A percentile compares a stretch with the other conserved stretches of the same genome.
Conservation (phyloP, 1,140 invertebrate genomes). For the Brachionus paranguensis region DNA sequence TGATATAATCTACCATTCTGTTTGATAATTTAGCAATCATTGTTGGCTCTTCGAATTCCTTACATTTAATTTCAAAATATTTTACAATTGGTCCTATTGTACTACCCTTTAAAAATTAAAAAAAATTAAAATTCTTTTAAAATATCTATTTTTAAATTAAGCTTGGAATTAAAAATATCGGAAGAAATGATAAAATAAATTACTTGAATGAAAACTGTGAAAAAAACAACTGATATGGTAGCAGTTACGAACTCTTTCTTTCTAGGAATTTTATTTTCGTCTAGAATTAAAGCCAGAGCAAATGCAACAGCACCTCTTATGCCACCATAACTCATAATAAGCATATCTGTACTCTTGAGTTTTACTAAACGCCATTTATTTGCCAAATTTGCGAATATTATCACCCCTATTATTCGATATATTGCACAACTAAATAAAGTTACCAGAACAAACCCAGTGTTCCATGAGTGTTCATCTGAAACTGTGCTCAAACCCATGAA, state of each 20-base stretch:
- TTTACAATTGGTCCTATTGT: conserved; percentile 94
- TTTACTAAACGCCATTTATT: conserved; percentile 83
- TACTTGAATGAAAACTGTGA: conserved; percentile 83
- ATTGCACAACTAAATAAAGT: conserved; percentile 89
- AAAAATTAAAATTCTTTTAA: background rate
- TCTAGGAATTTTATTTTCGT: conserved; percentile 58
- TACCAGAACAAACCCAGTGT: conserved; percentile 84
- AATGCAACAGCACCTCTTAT: conserved; percentile 96
- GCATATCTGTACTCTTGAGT: conserved; percentile 77
- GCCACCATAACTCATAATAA: conserved; percentile 98
- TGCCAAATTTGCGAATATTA: conserved; percentile 74
- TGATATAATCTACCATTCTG: conserved; percentile 38
- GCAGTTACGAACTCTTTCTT: conserved; percentile 85
- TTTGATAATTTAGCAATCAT: conserved; percentile 25
- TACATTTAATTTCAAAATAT: conserved; percentile 75
- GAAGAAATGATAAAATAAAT: background rate
- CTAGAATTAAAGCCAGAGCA: conserved; percentile 83
- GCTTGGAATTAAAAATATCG: background rate
- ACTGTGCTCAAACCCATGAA: conserved; percentile 91
- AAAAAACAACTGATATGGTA: conserved; percentile 94
- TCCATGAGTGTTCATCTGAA: conserved; percentile 85
- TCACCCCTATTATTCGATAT: conserved; percentile 77
- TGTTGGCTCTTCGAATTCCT: conserved; percentile 39
- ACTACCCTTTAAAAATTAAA: conserved; percentile 63
- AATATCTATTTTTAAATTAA: background rate